Conservation (phyloP, 2,113 vertebrate species). For the Passer montanus region DNA sequence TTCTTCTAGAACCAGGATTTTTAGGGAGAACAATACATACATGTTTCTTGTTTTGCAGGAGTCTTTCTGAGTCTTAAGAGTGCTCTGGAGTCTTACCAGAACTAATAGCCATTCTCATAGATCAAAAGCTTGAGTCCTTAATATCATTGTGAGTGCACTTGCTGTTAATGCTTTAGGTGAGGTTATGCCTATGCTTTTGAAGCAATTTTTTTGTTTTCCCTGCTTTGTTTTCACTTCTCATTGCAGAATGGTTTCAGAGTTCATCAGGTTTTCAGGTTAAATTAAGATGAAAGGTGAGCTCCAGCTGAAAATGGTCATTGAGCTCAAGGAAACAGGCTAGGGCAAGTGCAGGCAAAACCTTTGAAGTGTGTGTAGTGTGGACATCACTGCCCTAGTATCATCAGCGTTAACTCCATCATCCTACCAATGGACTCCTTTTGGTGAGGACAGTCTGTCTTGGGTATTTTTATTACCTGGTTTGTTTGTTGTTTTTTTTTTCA, state of each 20-base stretch:
- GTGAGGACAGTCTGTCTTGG: background rate
- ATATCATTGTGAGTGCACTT: background rate
- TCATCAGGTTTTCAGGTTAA: background rate
- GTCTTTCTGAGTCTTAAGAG: background rate
- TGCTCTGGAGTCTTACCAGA: background rate
- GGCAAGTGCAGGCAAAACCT: background rate
- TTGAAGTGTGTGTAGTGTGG: background rate
- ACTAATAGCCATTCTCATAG: background rate
- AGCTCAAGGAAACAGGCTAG: background rate
- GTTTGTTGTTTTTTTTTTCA: background rate
- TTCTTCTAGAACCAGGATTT: background rate
- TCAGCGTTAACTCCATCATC: background rate
- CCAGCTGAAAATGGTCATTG: background rate
- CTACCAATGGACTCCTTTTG: background rate
- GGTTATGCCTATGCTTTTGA: background rate
- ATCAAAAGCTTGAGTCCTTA: background rate
- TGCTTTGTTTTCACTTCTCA: background rate
- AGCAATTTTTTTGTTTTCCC: background rate
- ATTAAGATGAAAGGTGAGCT: background rate
- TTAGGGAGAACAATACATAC: background rate
- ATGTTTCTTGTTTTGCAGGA: background rate
- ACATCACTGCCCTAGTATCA: background rate
- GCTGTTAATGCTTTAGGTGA: background rate
- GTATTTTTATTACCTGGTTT: background rate
- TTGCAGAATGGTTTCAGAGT: background rate